Base-by-base conservation (phyloP, 2,888 invertebrate genomes). In the Drosophila niveifrons region DNA sequence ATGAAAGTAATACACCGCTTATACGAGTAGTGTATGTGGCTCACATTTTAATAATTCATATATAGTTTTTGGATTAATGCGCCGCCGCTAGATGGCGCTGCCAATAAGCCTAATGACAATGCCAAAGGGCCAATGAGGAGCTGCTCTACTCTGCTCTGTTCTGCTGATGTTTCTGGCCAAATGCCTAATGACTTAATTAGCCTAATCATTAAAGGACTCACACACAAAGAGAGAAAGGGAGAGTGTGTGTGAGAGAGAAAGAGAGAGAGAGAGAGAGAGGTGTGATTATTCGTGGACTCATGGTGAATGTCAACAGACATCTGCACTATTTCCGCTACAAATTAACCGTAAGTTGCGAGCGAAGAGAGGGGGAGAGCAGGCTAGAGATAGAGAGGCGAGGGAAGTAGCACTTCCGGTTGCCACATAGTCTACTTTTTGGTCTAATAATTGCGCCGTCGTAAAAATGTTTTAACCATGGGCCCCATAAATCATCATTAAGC, bases 131-230 rank as follows among this genome's bases (percentile, higher is more conserved):
- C 23, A 23, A 23, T 23, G 23, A 23, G 23, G 23, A 23, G 23
- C 23, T 4, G 6, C 23, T 6, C 23, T 23, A 6, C 23, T 23
- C 23, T 23, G 23, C 6, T 23, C 0, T 23, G 23, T 4, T 2
- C 13, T 34, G 44, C 34, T 48, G 29, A 58, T 58, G 34, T 47
- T 68, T 64, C 73, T 73, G 66, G 82, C 75, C 80, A 73, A 85
- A 76, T 81, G 77, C 73, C 85, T 85, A 85, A 85, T 88, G 85
- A 85, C 88, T 88, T 88, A 85, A 85, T 85, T 85, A 85, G 81
- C 46, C 77, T 82, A 77, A 85, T 85, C 85, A 85, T 72, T 65
- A 77, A 79, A 74, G 68, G 65, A 67, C 59, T 64, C 34, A 48
- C 53, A 59, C 44, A 65, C 36, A 64, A 56, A 11, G 34, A 9